Evolutionary conservation across 2,797 vertebrate species (phyloP).

Genomic region (Taenioides sp.): DNA sequence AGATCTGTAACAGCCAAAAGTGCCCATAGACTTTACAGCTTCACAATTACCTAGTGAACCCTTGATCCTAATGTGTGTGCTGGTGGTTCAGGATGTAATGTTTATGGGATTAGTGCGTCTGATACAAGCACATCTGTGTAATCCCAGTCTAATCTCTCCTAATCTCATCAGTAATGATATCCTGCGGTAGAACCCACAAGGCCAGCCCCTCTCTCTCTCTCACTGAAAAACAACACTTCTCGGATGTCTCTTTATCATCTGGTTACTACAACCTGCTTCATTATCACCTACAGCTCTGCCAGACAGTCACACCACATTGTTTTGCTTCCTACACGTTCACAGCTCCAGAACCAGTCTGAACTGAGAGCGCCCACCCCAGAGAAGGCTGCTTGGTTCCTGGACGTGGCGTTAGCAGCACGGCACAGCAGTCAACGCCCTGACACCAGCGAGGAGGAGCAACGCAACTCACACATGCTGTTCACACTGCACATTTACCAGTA

Average conservation of each 20-base stretch:
- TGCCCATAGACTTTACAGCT: background rate
- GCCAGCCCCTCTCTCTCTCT: slow-evolving; percentile 7
- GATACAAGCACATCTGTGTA: slow-evolving; percentile 72
- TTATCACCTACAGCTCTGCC: slow-evolving; percentile 1
- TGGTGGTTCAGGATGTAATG: slow-evolving; percentile 31
- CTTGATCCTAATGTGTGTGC: slow-evolving; percentile 9
- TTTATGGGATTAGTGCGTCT: slow-evolving; percentile 70
- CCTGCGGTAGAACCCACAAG: slow-evolving; percentile 29
- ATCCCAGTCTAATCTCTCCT: slow-evolving; percentile 76
- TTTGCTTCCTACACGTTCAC: slow-evolving; percentile 21
- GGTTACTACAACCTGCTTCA: slow-evolving; percentile 8
- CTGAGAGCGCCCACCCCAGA: slow-evolving; percentile 92
- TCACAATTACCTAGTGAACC: background rate
- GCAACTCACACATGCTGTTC: slow-evolving; percentile 98
- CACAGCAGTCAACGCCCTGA: slow-evolving; percentile 82
- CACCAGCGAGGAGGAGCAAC: slow-evolving; percentile 88
- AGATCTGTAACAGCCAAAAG: background rate
- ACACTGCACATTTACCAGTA: slow-evolving; percentile 98
- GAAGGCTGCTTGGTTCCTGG: slow-evolving; percentile 95
- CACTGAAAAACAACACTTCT: slow-evolving; percentile 9
- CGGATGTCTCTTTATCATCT: slow-evolving; percentile 15
- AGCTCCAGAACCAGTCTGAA: slow-evolving; percentile 98
- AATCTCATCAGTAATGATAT: slow-evolving; percentile 76
- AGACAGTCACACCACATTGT: slow-evolving; percentile 8
- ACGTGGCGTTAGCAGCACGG: slow-evolving; percentile 91